Percentiles rank a stretch among this genome's conserved stretches.
These are phyloP conservation scores for Drosophila funebris DNA, from an alignment of 1,140 invertebrate genomes.

Conservation along the genomic window DNA sequence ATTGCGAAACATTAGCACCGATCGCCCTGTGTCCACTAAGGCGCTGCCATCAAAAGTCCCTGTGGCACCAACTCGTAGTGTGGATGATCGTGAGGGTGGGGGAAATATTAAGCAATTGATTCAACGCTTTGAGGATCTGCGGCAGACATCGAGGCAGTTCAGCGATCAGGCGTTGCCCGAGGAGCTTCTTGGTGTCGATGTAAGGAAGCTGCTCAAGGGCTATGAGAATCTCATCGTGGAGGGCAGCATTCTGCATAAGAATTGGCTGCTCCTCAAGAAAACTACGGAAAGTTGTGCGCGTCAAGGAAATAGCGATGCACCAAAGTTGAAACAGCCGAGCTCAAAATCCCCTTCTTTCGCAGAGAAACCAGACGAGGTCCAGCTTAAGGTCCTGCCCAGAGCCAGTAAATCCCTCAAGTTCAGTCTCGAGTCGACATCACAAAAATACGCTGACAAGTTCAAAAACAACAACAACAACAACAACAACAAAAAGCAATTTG, in stretches of 20 bases:
- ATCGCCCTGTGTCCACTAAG: neutral
- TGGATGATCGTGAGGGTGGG: neutral
- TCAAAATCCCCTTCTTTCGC: conserved; percentile 33
- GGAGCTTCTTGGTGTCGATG: conserved; percentile 60
- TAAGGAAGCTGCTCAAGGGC: conserved; percentile 49
- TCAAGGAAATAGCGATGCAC: conserved; percentile 15
- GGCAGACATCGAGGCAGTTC: conserved; percentile 52
- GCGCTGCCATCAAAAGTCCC: neutral
- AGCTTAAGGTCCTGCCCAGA: neutral
- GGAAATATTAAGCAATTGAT: conserved; percentile 57
- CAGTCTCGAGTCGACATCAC: neutral
- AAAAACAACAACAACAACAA: neutral
- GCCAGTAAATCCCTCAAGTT: neutral
- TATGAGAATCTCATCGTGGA: conserved; percentile 63
- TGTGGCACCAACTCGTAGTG: neutral
- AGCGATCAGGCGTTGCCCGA: conserved; percentile 51
- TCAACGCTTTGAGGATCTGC: conserved; percentile 60
- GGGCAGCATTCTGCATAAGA: conserved; percentile 49
- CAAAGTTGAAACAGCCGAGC: conserved; percentile 1
- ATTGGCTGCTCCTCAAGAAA: conserved; percentile 56
- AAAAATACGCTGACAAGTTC: neutral
- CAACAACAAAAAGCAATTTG: neutral
- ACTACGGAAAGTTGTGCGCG: conserved; percentile 54
- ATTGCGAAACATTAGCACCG: conserved; percentile 38
- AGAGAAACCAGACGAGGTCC: conserved; percentile 6